These are phyloP conservation scores for Chloromyia formosa DNA, from an alignment of 2,888 invertebrate species.

Conservation along the genomic window DNA sequence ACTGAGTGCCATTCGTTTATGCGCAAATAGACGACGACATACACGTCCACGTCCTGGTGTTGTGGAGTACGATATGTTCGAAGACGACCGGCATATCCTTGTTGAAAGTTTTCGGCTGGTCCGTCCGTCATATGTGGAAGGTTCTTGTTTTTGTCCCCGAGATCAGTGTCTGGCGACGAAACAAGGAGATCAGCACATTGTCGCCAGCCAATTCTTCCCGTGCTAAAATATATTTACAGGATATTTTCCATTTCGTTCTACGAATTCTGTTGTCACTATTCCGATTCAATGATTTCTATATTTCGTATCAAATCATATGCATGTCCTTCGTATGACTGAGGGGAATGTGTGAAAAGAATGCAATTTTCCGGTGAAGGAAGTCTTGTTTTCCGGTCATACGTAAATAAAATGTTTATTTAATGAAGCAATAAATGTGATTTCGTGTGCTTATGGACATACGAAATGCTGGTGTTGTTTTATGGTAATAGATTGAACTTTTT, in stretches of 20 bases:
- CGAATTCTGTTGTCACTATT: background rate
- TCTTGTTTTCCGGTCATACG: slow-evolving; percentile 24
- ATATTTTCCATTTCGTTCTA: background rate
- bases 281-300: background rate
- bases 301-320: background rate
- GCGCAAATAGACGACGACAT: background rate
- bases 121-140: background rate
- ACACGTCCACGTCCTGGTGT: too few relatives aligned
- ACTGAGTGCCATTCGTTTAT: background rate
- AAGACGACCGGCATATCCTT: background rate
- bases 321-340: background rate
- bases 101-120: background rate
- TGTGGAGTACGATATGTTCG: too few relatives aligned
- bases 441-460: background rate
- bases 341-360: slow-evolving; percentile 9
- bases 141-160: background rate
- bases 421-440: slow-evolving; percentile 21
- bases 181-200: slow-evolving; percentile 3
- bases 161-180: background rate
- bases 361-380: slow-evolving; percentile 29
- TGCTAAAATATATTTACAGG: background rate
- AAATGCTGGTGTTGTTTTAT: background rate
- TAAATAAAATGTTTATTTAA: slow-evolving; percentile 34
- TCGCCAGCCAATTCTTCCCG: background rate
- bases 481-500: too few relatives aligned